Evolutionary conservation across 2,113 vertebrate species (phyloP), one percentile per base, ranked within the genome.

Genomic region (Ondatra zibethicus): DNA sequence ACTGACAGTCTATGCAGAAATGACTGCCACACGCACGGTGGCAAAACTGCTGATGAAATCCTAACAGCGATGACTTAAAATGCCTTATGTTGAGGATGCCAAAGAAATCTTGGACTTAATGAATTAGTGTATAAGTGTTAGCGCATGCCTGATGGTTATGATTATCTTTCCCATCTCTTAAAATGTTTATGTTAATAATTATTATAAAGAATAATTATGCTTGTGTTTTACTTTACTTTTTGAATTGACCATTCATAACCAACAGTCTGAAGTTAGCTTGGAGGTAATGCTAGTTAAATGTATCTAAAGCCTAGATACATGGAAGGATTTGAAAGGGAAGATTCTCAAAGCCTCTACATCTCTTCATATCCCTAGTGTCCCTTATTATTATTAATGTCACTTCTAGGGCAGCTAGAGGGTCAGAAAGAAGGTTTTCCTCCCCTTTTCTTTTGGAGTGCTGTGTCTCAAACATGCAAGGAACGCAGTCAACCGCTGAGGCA

Each of bases 171-270:
- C 36, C 52, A 16, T n/a, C 61, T 82, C 16, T 82, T 61, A 61
- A 58, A 82, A 27, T 7, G 11, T 52, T 88, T 61, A 66, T 78
- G 29, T 19, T 70, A 77, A 70, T 78, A 78, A 55, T n/a, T 75
- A 75, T 52, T 76, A 65, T 50, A 89, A 45, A 3, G 63, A 80
- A 55, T 92, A 50, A 81, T 91, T 81, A 65, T 0, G 4, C 76
- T 33, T 86, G 1, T 73, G 39, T 78, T 47, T 33, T 82, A 63
- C 7, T 80, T 84, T 55, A 66, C 21, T 77, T 78, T 70, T 92
- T 88, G 81, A 63, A 89, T 80, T 90, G 45, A 31, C 4, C 58
- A 92, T 95, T 96, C 50, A 58, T 61, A 95, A 14, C 87, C 31
- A 80, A 76, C 63, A 50, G 12, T 88, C 42, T 89, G 82, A 93